Evolutionary conservation across 1,140 invertebrate species (phyloP), one percentile per base, ranked within the genome.

Genomic region (Rhopalosiphum padi): DNA sequence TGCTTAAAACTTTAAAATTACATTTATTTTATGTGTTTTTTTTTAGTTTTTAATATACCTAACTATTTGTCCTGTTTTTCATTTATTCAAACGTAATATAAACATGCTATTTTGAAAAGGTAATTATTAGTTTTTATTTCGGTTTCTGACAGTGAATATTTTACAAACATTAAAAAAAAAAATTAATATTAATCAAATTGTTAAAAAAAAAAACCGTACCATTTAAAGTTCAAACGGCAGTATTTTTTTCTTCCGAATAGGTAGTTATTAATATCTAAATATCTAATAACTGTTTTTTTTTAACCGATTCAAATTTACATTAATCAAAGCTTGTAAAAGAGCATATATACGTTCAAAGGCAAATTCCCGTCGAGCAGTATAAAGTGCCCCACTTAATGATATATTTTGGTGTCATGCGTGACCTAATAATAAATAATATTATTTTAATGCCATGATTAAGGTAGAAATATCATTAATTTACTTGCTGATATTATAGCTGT

Each of bases 71-170:
- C 18, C 15, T 77, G 55, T 68, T n/a, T 68, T 77, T 77, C 30
- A 68, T 68, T 68, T 68, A 68, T 68, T 68, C n/a, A 77, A 77
- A 77, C 60, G 60, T n/a, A 77, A 77, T 77, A 77, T 77, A 77
- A 77, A 77, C 60, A 77, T 77, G 60, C 60, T 77, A 77, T 77
- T 77, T n/a, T 77, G 5, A n/a, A 77, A 77, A 77, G 60, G n/a
- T 77, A 77, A 77, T 77, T 77, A 77, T 77, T 77, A 77, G 4
- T 77, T 77, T 77, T n/a, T n/a, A 77, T 77, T 77, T 77, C 15
- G 15, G 60, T 77, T 77, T 77, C n/a, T 21, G 30, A 77, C 60
- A 77, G 60, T n/a, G n/a, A 77, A 77, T 77, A 77, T 77, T 77
- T 77, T 35, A 77, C 60, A 77, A 77, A 77, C 60, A 77, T n/a